These are phyloP conservation scores for Istiophorus platypterus DNA, from an alignment of 2,113 vertebrate species.

Conservation along the genomic window DNA sequence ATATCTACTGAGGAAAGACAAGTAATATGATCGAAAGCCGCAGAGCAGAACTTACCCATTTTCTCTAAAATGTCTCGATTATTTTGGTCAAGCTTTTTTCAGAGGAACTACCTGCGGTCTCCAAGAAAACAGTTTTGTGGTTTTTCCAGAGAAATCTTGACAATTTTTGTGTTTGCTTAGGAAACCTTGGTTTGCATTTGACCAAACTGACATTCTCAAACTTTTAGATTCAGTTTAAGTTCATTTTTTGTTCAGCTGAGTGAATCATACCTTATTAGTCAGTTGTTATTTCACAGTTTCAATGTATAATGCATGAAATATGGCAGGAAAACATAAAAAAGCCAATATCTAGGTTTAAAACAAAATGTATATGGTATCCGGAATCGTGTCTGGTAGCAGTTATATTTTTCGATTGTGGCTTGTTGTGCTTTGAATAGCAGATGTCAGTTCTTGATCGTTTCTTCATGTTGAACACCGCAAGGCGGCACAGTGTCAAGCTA, in stretches of 20 bases:
- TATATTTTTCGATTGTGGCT: not conserved
- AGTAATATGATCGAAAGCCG: not conserved
- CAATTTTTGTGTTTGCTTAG: not conserved
- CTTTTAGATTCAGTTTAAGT: too few relatives aligned
- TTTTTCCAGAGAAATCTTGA: not conserved
- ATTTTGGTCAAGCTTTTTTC: not conserved
- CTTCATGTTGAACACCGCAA: not conserved
- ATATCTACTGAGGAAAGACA: not conserved
- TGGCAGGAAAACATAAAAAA: too few relatives aligned
- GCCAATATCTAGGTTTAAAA: too few relatives aligned
- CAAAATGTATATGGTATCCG: too few relatives aligned
- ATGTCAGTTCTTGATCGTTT: conserved; percentile 4
- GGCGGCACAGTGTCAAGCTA: conserved; percentile 25
- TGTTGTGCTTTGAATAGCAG: not conserved
- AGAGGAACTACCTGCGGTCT: not conserved
- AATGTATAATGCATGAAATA: too few relatives aligned
- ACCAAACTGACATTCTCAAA: too few relatives aligned
- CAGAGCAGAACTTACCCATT: not conserved
- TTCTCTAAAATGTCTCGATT: not conserved
- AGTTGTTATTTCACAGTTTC: too few relatives aligned
- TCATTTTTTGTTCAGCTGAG: too few relatives aligned
- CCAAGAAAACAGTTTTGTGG: not conserved
- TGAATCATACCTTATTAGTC: too few relatives aligned
- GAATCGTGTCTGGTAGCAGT: too few relatives aligned
- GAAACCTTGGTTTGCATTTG: too few relatives aligned